Evolutionary conservation across 1,140 invertebrate species (phyloP).

Genomic region (Reticulitermes speratus): DNA sequence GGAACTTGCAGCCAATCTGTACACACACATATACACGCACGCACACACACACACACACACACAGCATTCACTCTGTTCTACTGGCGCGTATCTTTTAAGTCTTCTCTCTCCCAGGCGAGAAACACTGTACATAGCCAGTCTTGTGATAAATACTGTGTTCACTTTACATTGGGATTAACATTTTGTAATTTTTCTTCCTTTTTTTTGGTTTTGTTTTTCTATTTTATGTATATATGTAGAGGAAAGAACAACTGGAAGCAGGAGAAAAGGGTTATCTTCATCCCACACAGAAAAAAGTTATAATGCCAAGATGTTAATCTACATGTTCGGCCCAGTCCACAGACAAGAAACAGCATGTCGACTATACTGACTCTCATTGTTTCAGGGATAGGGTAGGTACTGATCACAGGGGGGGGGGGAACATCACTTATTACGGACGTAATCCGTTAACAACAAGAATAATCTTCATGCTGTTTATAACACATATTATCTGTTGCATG

Average conservation of each 20-base stretch:
- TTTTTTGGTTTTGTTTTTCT: slow-evolving; percentile 17
- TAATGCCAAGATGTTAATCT: background rate
- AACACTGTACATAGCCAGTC: slow-evolving; percentile 28
- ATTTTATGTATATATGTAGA: background rate
- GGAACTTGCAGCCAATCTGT: slow-evolving; percentile 8
- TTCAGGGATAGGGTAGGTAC: background rate
- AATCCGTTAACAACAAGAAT: background rate
- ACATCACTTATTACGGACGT: background rate
- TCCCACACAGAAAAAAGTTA: background rate
- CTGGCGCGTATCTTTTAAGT: background rate
- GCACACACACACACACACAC: background rate
- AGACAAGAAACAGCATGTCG: background rate
- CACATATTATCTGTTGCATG: background rate
- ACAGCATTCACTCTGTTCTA: background rate
- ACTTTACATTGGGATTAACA: slow-evolving; percentile 9
- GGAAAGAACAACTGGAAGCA: background rate
- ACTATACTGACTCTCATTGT: background rate
- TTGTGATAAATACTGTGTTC: slow-evolving; percentile 23
- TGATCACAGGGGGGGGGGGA: background rate
- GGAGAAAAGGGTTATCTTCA: background rate
- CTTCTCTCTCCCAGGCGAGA: slow-evolving; percentile 25
- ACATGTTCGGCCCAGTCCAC: background rate
- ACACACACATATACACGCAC: background rate
- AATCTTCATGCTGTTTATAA: background rate
- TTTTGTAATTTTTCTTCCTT: slow-evolving; percentile 3